phyloP scores from a whole-genome alignment of 2,113 vertebrate genomes.

The Gobius niger region DNA sequence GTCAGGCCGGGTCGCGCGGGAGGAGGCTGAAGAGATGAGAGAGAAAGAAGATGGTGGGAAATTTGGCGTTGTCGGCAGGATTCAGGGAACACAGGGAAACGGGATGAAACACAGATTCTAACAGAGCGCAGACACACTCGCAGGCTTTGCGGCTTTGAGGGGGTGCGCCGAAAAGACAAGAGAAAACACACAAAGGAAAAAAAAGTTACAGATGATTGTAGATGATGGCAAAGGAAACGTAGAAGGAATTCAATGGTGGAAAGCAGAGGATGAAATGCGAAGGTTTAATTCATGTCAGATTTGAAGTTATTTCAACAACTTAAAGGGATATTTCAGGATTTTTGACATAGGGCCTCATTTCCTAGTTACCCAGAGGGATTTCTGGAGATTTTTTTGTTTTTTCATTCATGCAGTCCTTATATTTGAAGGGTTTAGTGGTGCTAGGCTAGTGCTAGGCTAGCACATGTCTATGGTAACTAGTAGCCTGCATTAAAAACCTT shows the following conservation, averaged over 20 bases:
- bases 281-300: no score
- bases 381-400: no score
- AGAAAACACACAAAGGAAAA: slow-evolving; percentile 18
- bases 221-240: neutral
- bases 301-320: neutral
- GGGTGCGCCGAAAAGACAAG: neutral
- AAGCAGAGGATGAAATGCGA: neutral
- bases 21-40: slow-evolving; percentile 46
- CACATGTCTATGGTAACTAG: no score
- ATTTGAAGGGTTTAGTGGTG: no score
- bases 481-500: no score
- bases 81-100: slow-evolving; percentile 45
- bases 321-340: no score
- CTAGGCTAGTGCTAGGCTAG: no score
- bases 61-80: slow-evolving; percentile 25
- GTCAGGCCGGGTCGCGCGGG: slow-evolving; percentile 71
- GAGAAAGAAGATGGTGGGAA: slow-evolving; percentile 30
- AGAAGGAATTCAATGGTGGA: neutral
- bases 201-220: neutral
- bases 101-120: slow-evolving; percentile 49
- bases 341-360: no score
- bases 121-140: slow-evolving; percentile 49
- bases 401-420: no score
- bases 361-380: no score
- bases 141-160: slow-evolving; percentile 35